Base-by-base conservation (phyloP, 2,113 vertebrate species). In the Lagopus muta region DNA sequence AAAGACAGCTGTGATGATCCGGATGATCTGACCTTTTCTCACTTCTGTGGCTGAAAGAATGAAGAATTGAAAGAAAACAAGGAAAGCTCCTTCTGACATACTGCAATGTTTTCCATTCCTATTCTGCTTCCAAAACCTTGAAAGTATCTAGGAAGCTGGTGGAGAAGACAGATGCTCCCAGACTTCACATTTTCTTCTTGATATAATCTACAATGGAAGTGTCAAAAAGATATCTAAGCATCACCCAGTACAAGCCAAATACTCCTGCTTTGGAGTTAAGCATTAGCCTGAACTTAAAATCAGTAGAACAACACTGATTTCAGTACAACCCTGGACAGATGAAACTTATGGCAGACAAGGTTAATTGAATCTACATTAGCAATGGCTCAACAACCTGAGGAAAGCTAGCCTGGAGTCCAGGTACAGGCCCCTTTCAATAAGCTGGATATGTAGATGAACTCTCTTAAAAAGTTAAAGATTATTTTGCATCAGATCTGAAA, bases 111-210 rank as follows among this genome's bases (percentile, higher is more conserved):
- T 87, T 85, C 19, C 9, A 19, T 52, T 45, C 11, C 3, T 4
- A 4, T 61, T 20, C 24, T 64, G 11, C 17, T 79, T 70, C 76
- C 21, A 58, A 80, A 50, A 18, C 21, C 24, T 73, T 3, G 3
- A 45, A 77, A 60, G 64, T 86, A 22, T 42, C 11, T 11, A 62
- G 34, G 54, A 13, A 62, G 27, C 32, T 50, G 45, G 3, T 30
- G 30, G 12, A 60, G 21, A 45, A 57, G 28, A 10, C 43, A 60
- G 24, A 2, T 65, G 21, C 61, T 74, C 11, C 16, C 40, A 15
- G 34, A 21, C 19, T 57, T 36, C 8, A 5, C 0, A 0, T 5
- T 62, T 60, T 65, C 47, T 40, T 75, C 50, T 40, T 75, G 11
- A 38, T 24, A 10, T 1, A 25, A 71, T 15, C 27, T 34, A 3